A percentile compares a stretch with the other conserved stretches of the same genome.
Conservation (phyloP, 2,888 invertebrate species). For the Clostera curtula region DNA sequence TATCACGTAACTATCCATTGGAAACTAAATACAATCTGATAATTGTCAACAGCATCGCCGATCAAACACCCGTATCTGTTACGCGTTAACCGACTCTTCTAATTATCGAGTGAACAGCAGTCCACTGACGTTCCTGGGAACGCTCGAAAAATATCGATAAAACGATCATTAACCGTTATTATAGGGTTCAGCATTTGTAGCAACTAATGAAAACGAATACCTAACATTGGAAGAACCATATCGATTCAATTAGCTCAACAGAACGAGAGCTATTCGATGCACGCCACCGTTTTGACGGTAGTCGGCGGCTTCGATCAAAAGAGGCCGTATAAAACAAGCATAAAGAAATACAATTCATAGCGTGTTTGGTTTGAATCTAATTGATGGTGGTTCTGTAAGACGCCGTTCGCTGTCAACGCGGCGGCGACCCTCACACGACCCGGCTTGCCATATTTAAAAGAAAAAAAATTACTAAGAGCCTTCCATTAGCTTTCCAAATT, state of each 20-base stretch:
- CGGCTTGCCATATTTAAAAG: conserved; percentile 26
- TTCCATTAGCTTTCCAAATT: conserved; percentile 24
- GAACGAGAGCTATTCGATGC: conserved; percentile 41
- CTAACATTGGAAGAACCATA: conserved; percentile 36
- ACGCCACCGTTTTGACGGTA: conserved; percentile 32
- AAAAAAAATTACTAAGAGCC: conserved; percentile 12
- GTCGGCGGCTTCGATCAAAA: conserved; percentile 38
- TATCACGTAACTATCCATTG: too few relatives aligned
- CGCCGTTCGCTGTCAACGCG: conserved; percentile 27
- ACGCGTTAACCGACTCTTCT: too few relatives aligned
- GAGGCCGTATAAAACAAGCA: conserved; percentile 22
- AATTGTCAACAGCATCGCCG: too few relatives aligned
- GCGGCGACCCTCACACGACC: conserved; percentile 37
- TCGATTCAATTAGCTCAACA: conserved; percentile 48
- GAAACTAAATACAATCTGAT: too few relatives aligned
- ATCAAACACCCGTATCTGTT: too few relatives aligned
- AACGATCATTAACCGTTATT: conserved; percentile 18
- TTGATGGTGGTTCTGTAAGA: conserved; percentile 31
- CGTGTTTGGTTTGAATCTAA: conserved; percentile 35
- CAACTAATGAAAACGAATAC: conserved; percentile 49
- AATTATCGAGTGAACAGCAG: too few relatives aligned
- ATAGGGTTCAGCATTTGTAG: conserved; percentile 19
- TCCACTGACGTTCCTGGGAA: too few relatives aligned
- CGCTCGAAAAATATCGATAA: conserved; percentile 8
- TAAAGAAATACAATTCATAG: conserved; percentile 37